Base-by-base conservation (phyloP, 2,113 vertebrate genomes). In the Kryptolebias marmoratus region DNA sequence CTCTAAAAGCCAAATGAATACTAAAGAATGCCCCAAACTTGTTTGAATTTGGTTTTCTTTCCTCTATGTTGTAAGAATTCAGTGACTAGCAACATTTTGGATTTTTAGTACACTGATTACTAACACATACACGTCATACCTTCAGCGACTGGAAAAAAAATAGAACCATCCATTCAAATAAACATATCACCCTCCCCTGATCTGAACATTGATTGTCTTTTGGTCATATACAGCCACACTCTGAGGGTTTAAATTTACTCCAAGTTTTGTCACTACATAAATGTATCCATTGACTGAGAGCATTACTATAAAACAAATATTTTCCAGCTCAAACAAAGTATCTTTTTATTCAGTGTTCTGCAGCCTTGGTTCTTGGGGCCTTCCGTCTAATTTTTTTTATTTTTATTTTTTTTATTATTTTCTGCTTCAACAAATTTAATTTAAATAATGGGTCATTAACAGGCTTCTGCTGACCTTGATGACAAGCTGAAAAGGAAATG, bases 201-300 rank as follows among this genome's bases (percentile, higher is more conserved):
- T 56, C 58, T 57, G 16, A 48, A 36, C 55, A 61, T 57, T 58
- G 22, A 16, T 69, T 6, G 45, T 74, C 56, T 31, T 75, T 72
- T 57, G 59, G 28, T 44, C 18, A n/a, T 30, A 48, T 48, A 53
- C 22, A 67, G 13, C 68, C 63, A 1, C 45, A 60, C 52, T 79
- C 13, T 56, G 45, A 11, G 59, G 45, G 68, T 55, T 68, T 73
- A 48, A 52, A 55, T 47, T 18, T 11, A 64, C 42, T 76, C 36
- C 50, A 71, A 79, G 30, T 36, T 36, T 36, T 47, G 71, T 71
- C 75, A 59, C 72, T 77, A 27, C 32, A 63, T 64, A 12, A 56
- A 83, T 81, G 71, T 69, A 88, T 58, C 44, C 16, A 18, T 3
- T 50, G 48, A 72, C 32, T 63, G 58, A 60, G 49, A 64, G 52